Evolutionary conservation across 1,140 invertebrate genomes (phyloP).

Genomic region (Saccostrea echinata): DNA sequence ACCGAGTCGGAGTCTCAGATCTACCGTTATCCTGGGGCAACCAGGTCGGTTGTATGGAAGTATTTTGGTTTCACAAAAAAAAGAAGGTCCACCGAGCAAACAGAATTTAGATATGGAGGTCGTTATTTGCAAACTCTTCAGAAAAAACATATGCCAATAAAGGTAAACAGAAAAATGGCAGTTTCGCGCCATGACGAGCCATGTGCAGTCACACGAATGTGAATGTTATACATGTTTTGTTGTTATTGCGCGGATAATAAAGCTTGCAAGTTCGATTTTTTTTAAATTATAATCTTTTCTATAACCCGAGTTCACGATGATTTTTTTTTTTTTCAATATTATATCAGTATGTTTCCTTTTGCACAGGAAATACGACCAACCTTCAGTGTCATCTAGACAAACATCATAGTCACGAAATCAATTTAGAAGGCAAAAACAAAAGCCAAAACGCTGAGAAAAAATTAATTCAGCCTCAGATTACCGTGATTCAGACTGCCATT

Average conservation of each 20-base stretch:
- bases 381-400: not conserved
- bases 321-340: not conserved
- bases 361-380: constrained; percentile 4
- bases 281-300: not conserved
- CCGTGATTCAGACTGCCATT: too few species aligned
- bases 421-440: too few species aligned
- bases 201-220: too few species aligned
- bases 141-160: not conserved
- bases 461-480: too few species aligned
- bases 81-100: not conserved
- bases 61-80: not conserved
- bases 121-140: not conserved
- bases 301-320: not conserved
- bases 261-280: not conserved
- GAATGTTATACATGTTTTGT: not conserved
- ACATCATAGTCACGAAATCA: too few species aligned
- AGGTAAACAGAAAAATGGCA: not conserved
- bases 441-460: too few species aligned
- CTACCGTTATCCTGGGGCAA: not conserved
- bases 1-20: not conserved
- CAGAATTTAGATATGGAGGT: too few species aligned
- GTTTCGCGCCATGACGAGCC: not conserved
- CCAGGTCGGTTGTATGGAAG: too few species aligned
- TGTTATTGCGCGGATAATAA: not conserved
- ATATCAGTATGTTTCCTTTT: not conserved